A percentile compares a stretch with the other conserved stretches of the same genome.
Evolutionary conservation across 2,113 vertebrate genomes (phyloP).

Genomic region (Dasypus novemcinctus): DNA sequence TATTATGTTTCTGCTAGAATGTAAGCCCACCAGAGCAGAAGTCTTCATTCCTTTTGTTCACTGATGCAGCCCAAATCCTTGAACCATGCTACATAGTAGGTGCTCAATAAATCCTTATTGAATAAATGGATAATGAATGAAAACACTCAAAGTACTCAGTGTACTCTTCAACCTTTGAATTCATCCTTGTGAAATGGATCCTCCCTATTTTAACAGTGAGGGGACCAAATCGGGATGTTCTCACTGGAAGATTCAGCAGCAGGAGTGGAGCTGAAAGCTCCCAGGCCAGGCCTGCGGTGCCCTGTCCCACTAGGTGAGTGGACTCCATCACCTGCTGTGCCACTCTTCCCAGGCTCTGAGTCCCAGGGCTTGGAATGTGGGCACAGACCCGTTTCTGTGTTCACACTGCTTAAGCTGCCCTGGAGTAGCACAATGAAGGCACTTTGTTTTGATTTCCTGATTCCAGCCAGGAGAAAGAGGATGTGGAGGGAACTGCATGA

Average conservation of each 20-base stretch:
- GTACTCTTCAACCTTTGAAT: neutral
- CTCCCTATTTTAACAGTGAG: neutral
- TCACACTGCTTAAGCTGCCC: neutral
- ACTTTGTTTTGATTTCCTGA: constrained; percentile 55
- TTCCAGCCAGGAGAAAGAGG: constrained; percentile 43
- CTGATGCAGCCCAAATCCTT: neutral
- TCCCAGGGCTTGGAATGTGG: neutral
- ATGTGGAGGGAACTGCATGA: constrained; percentile 5
- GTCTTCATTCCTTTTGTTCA: neutral
- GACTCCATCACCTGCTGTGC: fast-evolving
- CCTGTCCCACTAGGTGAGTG: neutral
- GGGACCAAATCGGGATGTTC: neutral
- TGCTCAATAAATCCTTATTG: neutral
- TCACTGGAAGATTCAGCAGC: neutral
- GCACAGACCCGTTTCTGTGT: neutral
- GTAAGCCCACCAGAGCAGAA: neutral
- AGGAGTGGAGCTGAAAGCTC: neutral
- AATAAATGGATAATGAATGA: neutral
- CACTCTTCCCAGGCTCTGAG: neutral
- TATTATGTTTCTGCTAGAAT: neutral
- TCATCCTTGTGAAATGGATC: neutral
- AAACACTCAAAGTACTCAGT: neutral
- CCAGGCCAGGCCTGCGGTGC: neutral
- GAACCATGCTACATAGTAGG: neutral
- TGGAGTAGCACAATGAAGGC: neutral